Evolutionary conservation across 2,888 invertebrate species (phyloP).

Genomic region (Pharmacophagus antenor): DNA sequence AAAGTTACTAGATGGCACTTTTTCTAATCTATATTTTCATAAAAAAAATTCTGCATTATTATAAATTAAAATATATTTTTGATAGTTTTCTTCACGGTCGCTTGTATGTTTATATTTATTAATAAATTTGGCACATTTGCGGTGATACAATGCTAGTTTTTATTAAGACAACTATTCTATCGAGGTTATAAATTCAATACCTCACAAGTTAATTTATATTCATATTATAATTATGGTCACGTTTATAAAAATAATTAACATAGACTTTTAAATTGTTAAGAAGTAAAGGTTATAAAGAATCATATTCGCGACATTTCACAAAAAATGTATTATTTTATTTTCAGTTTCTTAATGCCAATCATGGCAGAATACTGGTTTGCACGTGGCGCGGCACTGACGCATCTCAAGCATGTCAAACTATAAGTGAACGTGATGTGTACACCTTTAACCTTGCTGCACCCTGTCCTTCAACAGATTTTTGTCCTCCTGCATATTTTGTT

Average conservation of each 20-base stretch:
- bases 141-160: no score
- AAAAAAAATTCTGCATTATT: no score
- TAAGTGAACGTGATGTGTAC: conserved; percentile 64
- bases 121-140: no score
- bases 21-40: no score
- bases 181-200: no score
- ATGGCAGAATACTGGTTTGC: conserved; percentile 81
- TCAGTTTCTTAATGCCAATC: conserved; percentile 77
- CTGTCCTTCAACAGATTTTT: conserved; percentile 72
- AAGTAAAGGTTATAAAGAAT: background rate
- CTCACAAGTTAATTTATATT: background rate
- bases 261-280: background rate
- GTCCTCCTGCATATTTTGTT: conserved; percentile 75
- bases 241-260: background rate
- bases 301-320: background rate
- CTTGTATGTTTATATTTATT: no score
- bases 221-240: background rate
- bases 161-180: no score
- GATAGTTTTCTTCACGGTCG: no score
- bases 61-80: no score
- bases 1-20: background rate
- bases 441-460: conserved; percentile 74
- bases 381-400: conserved; percentile 73
- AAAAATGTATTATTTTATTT: conserved; percentile 23
- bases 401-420: conserved; percentile 70